phyloP scores from a whole-genome alignment of 2,113 vertebrate species.

The Strix aluco region DNA sequence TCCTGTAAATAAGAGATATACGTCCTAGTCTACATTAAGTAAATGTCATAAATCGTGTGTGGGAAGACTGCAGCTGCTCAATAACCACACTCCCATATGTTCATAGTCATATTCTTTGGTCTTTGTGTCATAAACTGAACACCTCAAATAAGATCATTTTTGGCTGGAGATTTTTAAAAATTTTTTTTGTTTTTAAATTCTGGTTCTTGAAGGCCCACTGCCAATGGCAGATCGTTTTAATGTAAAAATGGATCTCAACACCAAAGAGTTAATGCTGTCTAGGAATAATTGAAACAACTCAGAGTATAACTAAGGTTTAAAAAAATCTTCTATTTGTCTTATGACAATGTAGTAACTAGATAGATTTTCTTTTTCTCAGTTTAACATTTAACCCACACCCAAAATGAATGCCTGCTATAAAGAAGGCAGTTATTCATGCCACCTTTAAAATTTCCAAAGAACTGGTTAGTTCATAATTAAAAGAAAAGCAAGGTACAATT shows the following conservation, averaged over 20 bases:
- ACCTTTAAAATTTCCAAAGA: conserved; percentile 28
- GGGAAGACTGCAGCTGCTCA: neutral
- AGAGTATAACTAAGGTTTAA: neutral
- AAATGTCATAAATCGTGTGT: neutral
- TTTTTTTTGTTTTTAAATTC: neutral
- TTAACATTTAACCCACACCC: conserved; percentile 22
- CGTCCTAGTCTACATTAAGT: neutral
- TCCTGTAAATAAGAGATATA: neutral
- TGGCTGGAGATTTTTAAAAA: neutral
- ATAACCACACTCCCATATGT: neutral
- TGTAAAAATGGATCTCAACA: neutral
- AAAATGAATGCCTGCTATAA: neutral
- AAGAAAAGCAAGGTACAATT: conserved; percentile 44
- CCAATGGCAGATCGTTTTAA: neutral
- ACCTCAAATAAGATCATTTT: neutral
- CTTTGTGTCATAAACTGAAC: neutral
- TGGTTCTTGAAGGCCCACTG: neutral
- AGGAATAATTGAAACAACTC: neutral
- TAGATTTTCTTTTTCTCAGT: neutral
- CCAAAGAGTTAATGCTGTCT: neutral
- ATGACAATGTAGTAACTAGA: neutral
- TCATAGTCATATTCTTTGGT: neutral
- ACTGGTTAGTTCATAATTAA: conserved; percentile 30
- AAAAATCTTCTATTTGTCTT: neutral
- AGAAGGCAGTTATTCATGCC: neutral